Base-by-base conservation (phyloP, 1,140 invertebrate species). In the Pseudomyrmex gracilis region DNA sequence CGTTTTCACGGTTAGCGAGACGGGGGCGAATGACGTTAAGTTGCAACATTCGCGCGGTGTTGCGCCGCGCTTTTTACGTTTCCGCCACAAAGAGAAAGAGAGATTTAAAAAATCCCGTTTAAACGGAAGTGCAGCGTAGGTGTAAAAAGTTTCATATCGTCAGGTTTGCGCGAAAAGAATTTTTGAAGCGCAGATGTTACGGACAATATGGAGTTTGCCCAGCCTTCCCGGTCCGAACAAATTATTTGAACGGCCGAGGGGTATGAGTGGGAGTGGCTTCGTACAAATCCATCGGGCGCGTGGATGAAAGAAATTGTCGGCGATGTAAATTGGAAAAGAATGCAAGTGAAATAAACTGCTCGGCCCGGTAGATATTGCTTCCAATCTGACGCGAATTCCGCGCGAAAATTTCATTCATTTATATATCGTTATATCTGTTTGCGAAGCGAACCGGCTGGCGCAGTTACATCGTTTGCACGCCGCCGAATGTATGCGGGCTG, bases 331-430 rank as follows among this genome's bases (percentile, higher is more conserved):
- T 80, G 76, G 5, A 66, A 49, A 70, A 80, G 66, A 80, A 80
- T 80, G 76, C 76, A 70, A 47, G 66, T 47, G 45, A 70, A 80
- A 80, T 80, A 80, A 78, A 20, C 43, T 17, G 76, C 24, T 70
- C 64, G 53, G 12, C 17, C 9, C 20, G 64, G 22, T 13, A 34
- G 34, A 70, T 80, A 80, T 80, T 58, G 76, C 53, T 80, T 17
- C 66, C 76, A 70, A 80, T 80, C 51, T 70, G 34, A 24, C 76
- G 20, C 15, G 64, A 78, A 58, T 70, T 78, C 57, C 3, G 51
- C 22, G 15, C 64, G 66, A 80, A 80, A 80, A 80, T 80, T 80
- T 80, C 66, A 70, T 70, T 80, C 66, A 80, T 80, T 70, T 70
- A 60, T 70, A 47, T 55, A 20, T 47, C 43, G 76, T 71, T 71